Percentiles rank a stretch among this genome's conserved stretches.
Conservation (phyloP, 2,797 vertebrate genomes). For the Anabacerthia variegaticeps region DNA sequence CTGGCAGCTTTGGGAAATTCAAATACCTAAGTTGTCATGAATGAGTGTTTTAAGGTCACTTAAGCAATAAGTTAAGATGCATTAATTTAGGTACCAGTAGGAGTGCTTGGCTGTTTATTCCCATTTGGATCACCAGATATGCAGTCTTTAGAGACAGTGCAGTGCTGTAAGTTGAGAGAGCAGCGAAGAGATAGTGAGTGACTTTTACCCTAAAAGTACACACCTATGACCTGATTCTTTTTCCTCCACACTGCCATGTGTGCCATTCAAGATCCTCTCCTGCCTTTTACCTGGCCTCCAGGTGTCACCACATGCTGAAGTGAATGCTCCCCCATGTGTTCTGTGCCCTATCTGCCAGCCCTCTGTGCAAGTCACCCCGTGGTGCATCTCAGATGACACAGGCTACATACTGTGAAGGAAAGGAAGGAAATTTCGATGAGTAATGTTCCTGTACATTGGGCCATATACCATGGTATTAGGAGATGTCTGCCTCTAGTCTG, state of each 20-base stretch:
- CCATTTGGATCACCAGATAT: rapidly evolving
- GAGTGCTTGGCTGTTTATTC: not conserved
- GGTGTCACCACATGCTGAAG: not conserved
- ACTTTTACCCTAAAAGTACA: not conserved
- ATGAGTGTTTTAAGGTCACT: not conserved
- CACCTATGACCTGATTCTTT: not conserved
- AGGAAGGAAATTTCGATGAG: not conserved
- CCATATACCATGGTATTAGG: not conserved
- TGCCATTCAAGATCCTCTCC: not conserved
- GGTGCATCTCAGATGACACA: not conserved
- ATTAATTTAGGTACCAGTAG: not conserved
- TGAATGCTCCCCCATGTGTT: not conserved
- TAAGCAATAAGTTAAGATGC: not conserved
- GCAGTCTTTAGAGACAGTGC: not conserved
- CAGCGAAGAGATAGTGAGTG: not conserved
- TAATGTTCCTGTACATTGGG: not conserved
- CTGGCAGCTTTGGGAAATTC: not conserved
- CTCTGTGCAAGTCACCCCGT: rapidly evolving
- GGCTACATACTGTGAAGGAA: not conserved
- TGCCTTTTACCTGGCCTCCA: not conserved
- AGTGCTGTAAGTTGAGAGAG: not conserved
- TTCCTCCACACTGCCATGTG: not conserved
- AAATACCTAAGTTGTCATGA: rapidly evolving
- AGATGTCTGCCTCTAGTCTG: not conserved
- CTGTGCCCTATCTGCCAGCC: not conserved